These are phyloP conservation scores for Magallana angulata DNA, from an alignment of 1,140 invertebrate species.

Conservation along the genomic window DNA sequence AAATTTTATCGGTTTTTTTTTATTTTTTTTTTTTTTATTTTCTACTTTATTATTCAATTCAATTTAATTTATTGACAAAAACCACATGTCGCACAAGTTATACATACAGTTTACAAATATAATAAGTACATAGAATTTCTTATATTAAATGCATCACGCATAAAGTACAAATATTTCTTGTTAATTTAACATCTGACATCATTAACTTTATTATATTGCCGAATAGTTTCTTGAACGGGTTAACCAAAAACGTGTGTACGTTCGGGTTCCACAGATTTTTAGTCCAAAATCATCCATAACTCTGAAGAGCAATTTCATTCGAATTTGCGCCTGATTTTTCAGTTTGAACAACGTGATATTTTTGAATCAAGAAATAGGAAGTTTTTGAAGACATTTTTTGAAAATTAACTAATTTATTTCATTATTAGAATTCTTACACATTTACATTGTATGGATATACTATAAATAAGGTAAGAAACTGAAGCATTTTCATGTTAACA, in stretches of 20 bases:
- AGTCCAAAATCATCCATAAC: neutral
- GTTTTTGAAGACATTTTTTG: neutral
- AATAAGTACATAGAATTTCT: no score
- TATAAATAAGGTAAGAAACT: neutral
- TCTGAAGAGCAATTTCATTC: neutral
- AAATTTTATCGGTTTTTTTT: no score
- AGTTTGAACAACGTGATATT: constrained; percentile 26
- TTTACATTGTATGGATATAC: neutral
- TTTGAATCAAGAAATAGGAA: neutral
- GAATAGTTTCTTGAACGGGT: neutral
- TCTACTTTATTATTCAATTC: no score
- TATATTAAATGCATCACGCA: no score
- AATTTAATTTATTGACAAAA: no score
- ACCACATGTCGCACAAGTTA: no score
- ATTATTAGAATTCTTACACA: neutral
- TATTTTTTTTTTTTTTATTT: no score
- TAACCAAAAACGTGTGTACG: neutral
- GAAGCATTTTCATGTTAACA: neutral
- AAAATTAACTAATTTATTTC: neutral
- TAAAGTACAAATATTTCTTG: no score
- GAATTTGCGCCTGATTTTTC: constrained; percentile 7
- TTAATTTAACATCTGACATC: no score
- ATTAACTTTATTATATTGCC: neutral
- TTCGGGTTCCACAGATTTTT: neutral
- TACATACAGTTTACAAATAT: no score